Conservation (phyloP, 2,113 vertebrate genomes). For the Eulacestoma nigropectus region DNA sequence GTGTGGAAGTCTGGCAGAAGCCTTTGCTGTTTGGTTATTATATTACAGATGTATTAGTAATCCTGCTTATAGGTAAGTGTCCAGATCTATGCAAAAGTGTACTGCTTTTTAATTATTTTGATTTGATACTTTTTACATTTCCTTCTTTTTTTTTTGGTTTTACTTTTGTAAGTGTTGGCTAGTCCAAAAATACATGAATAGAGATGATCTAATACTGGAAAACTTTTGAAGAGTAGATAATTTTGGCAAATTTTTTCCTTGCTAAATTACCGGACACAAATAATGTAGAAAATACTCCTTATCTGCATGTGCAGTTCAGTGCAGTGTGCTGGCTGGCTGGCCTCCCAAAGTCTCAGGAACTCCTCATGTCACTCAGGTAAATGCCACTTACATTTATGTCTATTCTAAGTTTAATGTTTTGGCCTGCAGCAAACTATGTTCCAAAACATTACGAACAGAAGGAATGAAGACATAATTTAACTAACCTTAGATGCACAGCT, state of each 20-base stretch:
- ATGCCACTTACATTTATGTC: background rate
- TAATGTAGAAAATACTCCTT: background rate
- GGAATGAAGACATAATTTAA: background rate
- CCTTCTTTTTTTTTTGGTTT: background rate
- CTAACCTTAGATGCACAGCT: background rate
- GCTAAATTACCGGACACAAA: background rate
- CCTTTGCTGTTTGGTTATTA: conserved; percentile 65
- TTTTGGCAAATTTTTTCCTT: background rate
- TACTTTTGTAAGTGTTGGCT: background rate
- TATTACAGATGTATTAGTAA: conserved; percentile 56
- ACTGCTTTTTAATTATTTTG: background rate
- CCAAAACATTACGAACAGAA: background rate
- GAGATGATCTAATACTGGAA: background rate
- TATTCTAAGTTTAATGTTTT: background rate
- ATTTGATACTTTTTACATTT: background rate
- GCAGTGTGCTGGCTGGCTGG: background rate
- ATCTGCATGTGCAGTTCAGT: background rate
- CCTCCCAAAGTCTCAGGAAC: background rate
- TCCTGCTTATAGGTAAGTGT: conserved; percentile 68
- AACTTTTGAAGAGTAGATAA: background rate
- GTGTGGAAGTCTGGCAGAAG: conserved; percentile 67
- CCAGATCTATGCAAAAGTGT: background rate
- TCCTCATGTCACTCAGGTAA: background rate
- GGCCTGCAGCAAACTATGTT: background rate
- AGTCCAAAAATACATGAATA: background rate